phyloP scores from a whole-genome alignment of 2,113 vertebrate genomes.

The Peromyscus polionotus region DNA sequence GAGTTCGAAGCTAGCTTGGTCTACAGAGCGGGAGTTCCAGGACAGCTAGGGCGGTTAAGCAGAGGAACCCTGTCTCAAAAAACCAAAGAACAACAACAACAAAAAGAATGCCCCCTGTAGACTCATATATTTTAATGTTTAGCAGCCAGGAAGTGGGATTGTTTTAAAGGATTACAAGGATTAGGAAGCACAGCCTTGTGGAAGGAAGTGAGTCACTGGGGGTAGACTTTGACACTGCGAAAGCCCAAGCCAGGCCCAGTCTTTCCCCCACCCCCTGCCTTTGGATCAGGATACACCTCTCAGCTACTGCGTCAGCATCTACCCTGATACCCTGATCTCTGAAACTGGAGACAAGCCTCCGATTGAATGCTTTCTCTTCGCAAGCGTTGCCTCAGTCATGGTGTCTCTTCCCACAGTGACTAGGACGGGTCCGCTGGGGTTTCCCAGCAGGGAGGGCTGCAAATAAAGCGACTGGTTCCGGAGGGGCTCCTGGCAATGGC shows the following conservation, averaged over 20 bases:
- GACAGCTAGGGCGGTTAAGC: too few species aligned
- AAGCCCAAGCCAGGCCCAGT: background rate
- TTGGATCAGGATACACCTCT: background rate
- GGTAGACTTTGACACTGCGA: background rate
- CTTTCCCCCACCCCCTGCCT: too few species aligned
- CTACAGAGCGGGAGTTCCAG: too few species aligned
- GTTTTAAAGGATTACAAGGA: background rate
- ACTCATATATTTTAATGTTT: background rate
- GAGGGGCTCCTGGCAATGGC: too few species aligned
- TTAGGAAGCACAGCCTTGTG: background rate
- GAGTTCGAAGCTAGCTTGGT: too few species aligned
- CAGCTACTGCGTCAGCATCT: background rate
- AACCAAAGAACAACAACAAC: too few species aligned
- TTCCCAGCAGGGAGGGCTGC: background rate
- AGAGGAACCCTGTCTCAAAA: too few species aligned
- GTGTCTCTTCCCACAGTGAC: background rate
- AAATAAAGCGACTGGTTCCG: background rate
- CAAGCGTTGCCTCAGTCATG: background rate
- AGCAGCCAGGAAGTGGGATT: background rate
- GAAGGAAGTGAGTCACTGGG: background rate
- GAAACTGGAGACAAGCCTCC: background rate
- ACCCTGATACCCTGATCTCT: background rate
- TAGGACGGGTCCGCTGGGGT: too few species aligned
- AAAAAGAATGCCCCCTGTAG: background rate
- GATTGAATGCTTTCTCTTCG: background rate